Evolutionary conservation across 2,113 vertebrate species (phyloP), one percentile per base, ranked within the genome.

Genomic region (Myodes glareolus): DNA sequence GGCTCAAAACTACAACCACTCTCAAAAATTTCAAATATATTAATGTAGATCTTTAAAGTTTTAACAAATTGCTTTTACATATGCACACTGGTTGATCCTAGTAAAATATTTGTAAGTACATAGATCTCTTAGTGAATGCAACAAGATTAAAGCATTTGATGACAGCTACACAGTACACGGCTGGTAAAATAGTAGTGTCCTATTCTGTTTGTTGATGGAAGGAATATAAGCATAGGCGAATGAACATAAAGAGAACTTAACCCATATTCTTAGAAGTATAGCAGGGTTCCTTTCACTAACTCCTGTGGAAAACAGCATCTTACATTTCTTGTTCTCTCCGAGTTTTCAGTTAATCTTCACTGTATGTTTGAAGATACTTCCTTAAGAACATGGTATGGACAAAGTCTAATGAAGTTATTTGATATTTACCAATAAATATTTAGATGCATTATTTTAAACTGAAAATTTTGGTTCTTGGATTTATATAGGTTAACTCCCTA

Each of bases 351-450:
- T n/a, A n/a, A 23, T 47, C 39, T 29, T 72, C 29, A 16, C 45
- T 33, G 29, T 45, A 16, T 6, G 47, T 90, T 76, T 78, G 8
- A 10, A 86, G 33, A 3, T 33, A 67, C 42, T 82, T 7, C 14
- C 33, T 88, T 90, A 11, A 76, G 42, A 70, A 29, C 1, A 39
- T 6, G 0, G 0, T 58, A 7, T 25, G 27, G 52, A 78, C 31
- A 88, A 76, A 3, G 0, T 29, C 16, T 39, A 73, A 1, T 27
- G 23, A 70, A 88, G 61, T 36, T 31, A 31, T 16, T 63, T 3
- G 12, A 61, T 65, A 92, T 94, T 80, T 70, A 23, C 33, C 65
- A 78, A 23, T 47, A 90, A 85, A 58, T 68, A 72, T 73, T 52
- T 70, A 31, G 3, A 68, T 39, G 1, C 63, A 16, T 77, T 13